A percentile compares a stretch with the other conserved stretches of the same genome.
Evolutionary conservation across 2,797 vertebrate species (phyloP).

Genomic region (Mus minutoides): DNA sequence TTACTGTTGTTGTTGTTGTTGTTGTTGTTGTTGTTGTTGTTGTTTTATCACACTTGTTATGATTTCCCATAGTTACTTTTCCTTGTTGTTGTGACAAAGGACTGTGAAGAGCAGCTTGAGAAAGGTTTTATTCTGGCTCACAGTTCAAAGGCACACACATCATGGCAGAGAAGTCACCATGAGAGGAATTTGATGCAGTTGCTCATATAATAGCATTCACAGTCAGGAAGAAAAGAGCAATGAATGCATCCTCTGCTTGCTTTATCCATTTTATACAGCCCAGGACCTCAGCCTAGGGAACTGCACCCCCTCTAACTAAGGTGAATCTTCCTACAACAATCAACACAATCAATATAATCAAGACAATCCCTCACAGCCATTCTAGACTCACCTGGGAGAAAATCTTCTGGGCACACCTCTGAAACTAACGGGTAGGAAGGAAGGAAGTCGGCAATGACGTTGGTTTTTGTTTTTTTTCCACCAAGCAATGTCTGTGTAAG

Average conservation of each 20-base stretch:
- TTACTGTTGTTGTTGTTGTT: no score
- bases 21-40: no score
- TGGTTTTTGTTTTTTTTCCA: background rate
- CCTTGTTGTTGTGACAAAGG: no score
- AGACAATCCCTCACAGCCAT: background rate
- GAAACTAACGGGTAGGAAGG: background rate
- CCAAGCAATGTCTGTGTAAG: background rate
- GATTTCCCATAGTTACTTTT: background rate
- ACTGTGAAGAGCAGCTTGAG: background rate
- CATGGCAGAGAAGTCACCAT: no score
- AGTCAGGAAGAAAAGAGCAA: background rate
- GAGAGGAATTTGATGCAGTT: background rate
- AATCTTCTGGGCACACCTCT: background rate
- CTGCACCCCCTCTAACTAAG: background rate
- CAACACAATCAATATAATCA: background rate
- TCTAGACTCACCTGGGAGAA: background rate
- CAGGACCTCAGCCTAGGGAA: background rate
- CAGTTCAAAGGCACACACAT: background rate
- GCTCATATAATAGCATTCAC: background rate
- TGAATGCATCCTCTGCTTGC: background rate
- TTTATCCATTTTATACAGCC: background rate
- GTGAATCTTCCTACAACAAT: background rate
- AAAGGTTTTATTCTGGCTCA: background rate
- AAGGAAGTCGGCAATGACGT: background rate
- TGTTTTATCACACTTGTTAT: background rate